Base-by-base conservation (phyloP, 2,113 vertebrate genomes). In the Gadus macrocephalus region DNA sequence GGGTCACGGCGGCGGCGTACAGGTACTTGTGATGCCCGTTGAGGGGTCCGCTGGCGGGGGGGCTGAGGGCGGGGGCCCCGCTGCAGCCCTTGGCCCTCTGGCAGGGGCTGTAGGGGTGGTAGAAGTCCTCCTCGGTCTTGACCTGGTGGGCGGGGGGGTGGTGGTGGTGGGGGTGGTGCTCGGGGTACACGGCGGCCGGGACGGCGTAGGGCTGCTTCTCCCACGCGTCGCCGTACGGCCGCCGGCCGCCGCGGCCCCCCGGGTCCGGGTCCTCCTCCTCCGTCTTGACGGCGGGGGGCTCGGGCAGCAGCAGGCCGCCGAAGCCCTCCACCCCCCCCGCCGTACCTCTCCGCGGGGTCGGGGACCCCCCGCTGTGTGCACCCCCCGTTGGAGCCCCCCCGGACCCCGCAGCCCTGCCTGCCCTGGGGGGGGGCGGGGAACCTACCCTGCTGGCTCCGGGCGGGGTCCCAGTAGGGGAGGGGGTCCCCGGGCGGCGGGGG, bases 241-340 rank as follows among this genome's bases (percentile, higher is more conserved):
- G 90, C 0, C 86, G 89, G 20, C 91, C 79, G 0, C 94, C 94
- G 15, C 16, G 15, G 0, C 55, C 16, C 77, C 96, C 94, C 0
- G 94, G 90, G 81, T 95, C 95, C 0, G 94, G 93, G 82, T 98
- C 95, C 0, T 93, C 92, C 81, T 98, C 92, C 81, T 98, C 97
- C 0, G 78, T 90, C 86, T 98, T 98, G 79, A 98, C 93, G 38
- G 93, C 91, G 25, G 92, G 88, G 25, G 92, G 88, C 19, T 95
- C 93, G 0, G 91, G 70, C 49, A 93, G 89, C 82, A 91, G 9
- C 0, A 90, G 73, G 4, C 88, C 63, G 0, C 93, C 88, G 19
- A 91, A 93, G 3, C 15, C 55, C 14, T 58, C n/a, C 15, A 91
- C 88, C 38, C 95, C 95, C 93, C 7, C 79, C 58, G 0, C 71